Percentiles rank a stretch among this genome's conserved stretches.
Conservation (phyloP, 2,797 vertebrate species). For the Nasua narica region DNA sequence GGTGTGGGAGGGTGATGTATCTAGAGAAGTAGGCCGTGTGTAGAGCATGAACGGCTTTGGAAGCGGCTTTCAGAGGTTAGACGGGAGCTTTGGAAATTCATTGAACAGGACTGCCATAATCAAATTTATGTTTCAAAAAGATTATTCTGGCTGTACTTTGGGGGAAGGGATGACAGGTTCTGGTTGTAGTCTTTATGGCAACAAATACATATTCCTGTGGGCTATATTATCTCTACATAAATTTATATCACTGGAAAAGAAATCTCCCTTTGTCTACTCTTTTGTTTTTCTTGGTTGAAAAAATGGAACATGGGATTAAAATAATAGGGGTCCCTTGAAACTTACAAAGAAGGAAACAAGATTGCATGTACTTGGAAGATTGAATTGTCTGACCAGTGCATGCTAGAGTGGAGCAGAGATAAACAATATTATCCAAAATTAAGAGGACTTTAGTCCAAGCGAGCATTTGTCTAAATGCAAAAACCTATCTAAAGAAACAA, state of each 20-base stretch:
- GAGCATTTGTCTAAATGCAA: constrained; percentile 32
- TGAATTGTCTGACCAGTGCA: not conserved
- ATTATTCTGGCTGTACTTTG: not conserved
- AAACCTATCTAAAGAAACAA: not conserved
- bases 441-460: not conserved
- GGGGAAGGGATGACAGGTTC: not conserved
- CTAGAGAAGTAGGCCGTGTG: not conserved
- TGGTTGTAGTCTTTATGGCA: not conserved
- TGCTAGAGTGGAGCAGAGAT: not conserved
- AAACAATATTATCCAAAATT: not conserved
- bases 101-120: not conserved
- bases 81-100: not conserved
- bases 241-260: not conserved
- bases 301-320: not conserved
- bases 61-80: not conserved
- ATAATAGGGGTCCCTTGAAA: not conserved
- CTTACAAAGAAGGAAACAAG: constrained; percentile 15
- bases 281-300: not conserved
- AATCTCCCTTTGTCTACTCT: not conserved
- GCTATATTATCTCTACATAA: not conserved
- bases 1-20: not conserved
- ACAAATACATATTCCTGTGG: not conserved
- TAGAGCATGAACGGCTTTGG: not conserved
- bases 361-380: not conserved
- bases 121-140: not conserved